phyloP scores from a whole-genome alignment of 1,140 invertebrate genomes.

The Berghia stephanieae region DNA sequence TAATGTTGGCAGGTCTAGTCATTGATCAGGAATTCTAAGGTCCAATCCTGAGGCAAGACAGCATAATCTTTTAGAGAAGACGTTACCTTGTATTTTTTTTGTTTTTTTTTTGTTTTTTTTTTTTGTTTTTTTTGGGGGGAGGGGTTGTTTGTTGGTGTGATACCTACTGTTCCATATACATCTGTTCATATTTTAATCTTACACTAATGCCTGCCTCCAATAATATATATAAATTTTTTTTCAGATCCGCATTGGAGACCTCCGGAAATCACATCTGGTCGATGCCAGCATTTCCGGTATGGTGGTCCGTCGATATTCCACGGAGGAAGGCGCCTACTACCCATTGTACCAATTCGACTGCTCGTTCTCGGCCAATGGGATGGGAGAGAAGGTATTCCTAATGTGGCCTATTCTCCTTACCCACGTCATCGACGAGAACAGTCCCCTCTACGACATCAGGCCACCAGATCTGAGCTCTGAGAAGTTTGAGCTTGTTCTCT shows the following conservation, averaged over 20 bases:
- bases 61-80: no score
- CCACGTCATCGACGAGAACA: constrained; percentile 84
- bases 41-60: no score
- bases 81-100: no score
- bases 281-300: constrained; percentile 75
- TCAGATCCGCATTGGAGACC: constrained; percentile 72
- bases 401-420: constrained; percentile 87
- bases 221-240: no score
- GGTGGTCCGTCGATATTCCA: constrained; percentile 51
- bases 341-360: constrained; percentile 48
- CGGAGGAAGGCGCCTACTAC: constrained; percentile 50
- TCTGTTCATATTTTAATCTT: no score
- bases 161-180: no score
- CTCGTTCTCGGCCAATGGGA: constrained; percentile 80
- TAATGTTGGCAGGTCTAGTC: no score
- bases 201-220: no score
- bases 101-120: no score
- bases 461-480: constrained; percentile 87
- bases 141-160: no score
- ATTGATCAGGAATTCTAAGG: no score
- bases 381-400: constrained; percentile 86
- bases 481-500: constrained; percentile 92
- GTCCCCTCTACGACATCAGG: constrained; percentile 87
- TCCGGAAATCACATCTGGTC: constrained; percentile 60
- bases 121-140: no score